These are phyloP conservation scores for Allacma fusca DNA, from an alignment of 2,888 invertebrate genomes.

Conservation along the genomic window DNA sequence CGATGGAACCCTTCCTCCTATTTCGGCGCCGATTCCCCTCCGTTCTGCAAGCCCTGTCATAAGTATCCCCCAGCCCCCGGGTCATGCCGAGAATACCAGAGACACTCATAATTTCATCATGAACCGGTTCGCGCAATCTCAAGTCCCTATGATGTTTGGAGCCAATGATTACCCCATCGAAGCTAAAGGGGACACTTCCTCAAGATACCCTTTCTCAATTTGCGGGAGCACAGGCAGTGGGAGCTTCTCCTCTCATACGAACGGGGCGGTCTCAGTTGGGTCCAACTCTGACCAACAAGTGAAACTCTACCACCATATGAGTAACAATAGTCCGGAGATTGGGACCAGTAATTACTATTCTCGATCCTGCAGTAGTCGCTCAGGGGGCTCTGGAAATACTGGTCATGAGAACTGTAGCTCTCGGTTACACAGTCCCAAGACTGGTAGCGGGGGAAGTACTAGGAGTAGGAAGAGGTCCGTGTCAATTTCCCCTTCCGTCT, in stretches of 20 bases:
- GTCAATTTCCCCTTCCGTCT: slow-evolving; percentile 49
- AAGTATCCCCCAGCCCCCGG: slow-evolving; percentile 6
- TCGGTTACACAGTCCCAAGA: slow-evolving; percentile 30
- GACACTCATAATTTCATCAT: slow-evolving; percentile 46
- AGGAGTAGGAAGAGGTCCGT: slow-evolving; percentile 52
- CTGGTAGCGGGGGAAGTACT: slow-evolving; percentile 7
- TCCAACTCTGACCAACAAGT: background rate
- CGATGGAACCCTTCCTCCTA: background rate
- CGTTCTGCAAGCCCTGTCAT: slow-evolving; percentile 16
- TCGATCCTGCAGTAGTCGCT: background rate
- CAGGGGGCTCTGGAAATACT: background rate
- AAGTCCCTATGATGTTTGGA: slow-evolving; percentile 36
- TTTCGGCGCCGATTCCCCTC: slow-evolving; percentile 1
- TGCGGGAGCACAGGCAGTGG: background rate
- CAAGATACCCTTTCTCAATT: slow-evolving; percentile 2
- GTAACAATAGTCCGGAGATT: background rate
- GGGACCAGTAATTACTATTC: slow-evolving; percentile 11
- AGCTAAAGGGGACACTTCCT: background rate
- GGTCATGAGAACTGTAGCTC: slow-evolving; percentile 18
- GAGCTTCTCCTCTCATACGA: slow-evolving; percentile 6
- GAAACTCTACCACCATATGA: slow-evolving; percentile 24
- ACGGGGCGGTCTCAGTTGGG: slow-evolving; percentile 1
- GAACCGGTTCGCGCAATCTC: slow-evolving; percentile 51
- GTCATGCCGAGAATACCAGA: slow-evolving; percentile 20
- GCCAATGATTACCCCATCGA: background rate